A percentile compares a stretch with the other conserved stretches of the same genome.
phyloP scores from a whole-genome alignment of 2,888 invertebrate genomes.

The Trachelus stipa region DNA sequence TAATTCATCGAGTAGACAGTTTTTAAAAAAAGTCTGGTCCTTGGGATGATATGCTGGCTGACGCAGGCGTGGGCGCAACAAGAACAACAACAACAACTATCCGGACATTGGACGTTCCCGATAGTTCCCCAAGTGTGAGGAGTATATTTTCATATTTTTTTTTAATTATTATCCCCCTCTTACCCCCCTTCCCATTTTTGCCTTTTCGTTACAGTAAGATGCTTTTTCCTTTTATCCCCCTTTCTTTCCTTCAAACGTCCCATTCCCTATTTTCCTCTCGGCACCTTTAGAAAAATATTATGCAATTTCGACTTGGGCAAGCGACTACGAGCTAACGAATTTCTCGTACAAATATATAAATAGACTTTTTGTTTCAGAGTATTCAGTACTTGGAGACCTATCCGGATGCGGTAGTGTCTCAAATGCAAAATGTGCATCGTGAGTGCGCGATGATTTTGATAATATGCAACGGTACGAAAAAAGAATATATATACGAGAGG shows the following conservation, averaged over 20 bases:
- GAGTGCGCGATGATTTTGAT: conserved; percentile 2
- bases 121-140: conserved; percentile 25
- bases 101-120: conserved; percentile 22
- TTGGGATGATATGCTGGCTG: conserved; percentile 54
- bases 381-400: conserved; percentile 43
- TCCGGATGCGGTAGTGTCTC: conserved; percentile 28
- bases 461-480: neutral
- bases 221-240: neutral
- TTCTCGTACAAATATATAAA: conserved; percentile 41
- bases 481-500: neutral
- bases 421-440: too few relatives aligned
- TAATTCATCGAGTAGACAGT: conserved; percentile 7
- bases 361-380: conserved; percentile 26
- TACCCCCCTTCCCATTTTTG: conserved; percentile 12
- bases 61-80: conserved; percentile 29
- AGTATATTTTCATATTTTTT: neutral
- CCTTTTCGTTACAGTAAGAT: conserved; percentile 1
- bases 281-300: conserved; percentile 52
- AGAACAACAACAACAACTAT: neutral
- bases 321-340: conserved; percentile 26
- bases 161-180: neutral
- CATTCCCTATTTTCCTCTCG: neutral
- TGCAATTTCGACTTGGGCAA: conserved; percentile 43
- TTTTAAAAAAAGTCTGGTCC: conserved; percentile 38
- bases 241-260: too few relatives aligned